Conservation (phyloP, 2,888 invertebrate species). For the Odontothrips loti region DNA sequence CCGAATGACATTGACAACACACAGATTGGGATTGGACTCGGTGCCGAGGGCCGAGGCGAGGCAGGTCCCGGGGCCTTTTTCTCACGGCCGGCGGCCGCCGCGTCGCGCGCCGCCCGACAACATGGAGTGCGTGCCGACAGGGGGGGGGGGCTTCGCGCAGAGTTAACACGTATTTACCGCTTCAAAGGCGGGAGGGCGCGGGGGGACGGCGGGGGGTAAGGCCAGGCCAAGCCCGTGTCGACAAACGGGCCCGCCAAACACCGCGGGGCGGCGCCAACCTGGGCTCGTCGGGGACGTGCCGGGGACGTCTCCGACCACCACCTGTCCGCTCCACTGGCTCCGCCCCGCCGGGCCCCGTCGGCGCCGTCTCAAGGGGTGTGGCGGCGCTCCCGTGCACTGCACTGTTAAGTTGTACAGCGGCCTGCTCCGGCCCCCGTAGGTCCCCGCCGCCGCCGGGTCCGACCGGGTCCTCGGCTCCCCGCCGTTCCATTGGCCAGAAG, state of each 20-base stretch:
- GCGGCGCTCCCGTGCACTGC: not conserved
- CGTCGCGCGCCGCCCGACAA: no score
- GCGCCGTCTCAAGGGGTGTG: not conserved
- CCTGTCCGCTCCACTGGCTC: not conserved
- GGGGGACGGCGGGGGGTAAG: no score
- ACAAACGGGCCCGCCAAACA: no score
- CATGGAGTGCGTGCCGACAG: no score
- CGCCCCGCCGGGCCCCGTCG: not conserved
- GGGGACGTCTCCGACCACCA: no score
- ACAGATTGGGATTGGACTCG: not conserved
- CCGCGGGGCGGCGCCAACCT: not conserved
- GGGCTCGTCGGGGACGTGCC: not conserved
- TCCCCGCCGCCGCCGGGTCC: not conserved
- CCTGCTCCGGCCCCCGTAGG: no score
- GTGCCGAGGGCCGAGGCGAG: no score
- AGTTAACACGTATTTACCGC: no score
- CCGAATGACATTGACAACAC: not conserved
- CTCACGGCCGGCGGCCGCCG: not conserved
- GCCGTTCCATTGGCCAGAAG: conserved; percentile 10
- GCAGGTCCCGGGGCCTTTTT: no score
- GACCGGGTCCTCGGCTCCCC: not conserved
- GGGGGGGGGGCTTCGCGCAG: no score
- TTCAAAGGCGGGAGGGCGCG: no score
- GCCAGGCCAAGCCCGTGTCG: no score
- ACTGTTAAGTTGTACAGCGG: not conserved